Evolutionary conservation across 2,888 invertebrate genomes (phyloP).

Genomic region (Drosophila putrida): DNA sequence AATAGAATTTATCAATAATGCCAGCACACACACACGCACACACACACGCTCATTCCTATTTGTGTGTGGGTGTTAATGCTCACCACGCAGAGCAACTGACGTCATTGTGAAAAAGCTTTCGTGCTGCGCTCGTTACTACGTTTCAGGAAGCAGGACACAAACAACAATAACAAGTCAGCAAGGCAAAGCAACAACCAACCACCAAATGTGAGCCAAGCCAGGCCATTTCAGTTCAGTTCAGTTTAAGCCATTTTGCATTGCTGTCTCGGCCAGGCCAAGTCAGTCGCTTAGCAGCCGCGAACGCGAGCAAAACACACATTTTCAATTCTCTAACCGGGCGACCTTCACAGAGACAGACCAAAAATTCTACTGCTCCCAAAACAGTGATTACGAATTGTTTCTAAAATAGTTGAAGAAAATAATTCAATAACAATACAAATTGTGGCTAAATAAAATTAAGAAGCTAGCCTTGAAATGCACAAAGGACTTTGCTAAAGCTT

Average conservation of each 20-base stretch:
- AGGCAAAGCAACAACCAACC: constrained; percentile 20
- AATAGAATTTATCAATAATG: constrained; percentile 76
- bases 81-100: constrained; percentile 72
- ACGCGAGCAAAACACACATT: constrained; percentile 66
- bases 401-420: neutral
- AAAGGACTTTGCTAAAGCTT: constrained; percentile 35
- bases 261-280: constrained; percentile 56
- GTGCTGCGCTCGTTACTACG: constrained; percentile 68
- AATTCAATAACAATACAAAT: neutral
- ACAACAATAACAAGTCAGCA: constrained; percentile 35
- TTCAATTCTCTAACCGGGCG: constrained; percentile 30
- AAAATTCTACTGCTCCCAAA: constrained; percentile 14
- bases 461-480: constrained; percentile 46
- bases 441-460: constrained; percentile 6
- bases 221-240: constrained; percentile 23
- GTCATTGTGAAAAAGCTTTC: constrained; percentile 81
- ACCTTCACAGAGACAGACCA: constrained; percentile 42
- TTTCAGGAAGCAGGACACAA: constrained; percentile 68
- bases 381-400: constrained; percentile 16
- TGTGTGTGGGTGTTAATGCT: constrained; percentile 57
- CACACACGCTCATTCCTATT: constrained; percentile 1
- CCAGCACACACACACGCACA: constrained; percentile 46
- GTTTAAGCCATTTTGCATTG: constrained; percentile 66
- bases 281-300: constrained; percentile 81
- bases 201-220: constrained; percentile 32